phyloP scores from a whole-genome alignment of 2,113 vertebrate species.

The Sinocyclocheilus maitianheensis region DNA sequence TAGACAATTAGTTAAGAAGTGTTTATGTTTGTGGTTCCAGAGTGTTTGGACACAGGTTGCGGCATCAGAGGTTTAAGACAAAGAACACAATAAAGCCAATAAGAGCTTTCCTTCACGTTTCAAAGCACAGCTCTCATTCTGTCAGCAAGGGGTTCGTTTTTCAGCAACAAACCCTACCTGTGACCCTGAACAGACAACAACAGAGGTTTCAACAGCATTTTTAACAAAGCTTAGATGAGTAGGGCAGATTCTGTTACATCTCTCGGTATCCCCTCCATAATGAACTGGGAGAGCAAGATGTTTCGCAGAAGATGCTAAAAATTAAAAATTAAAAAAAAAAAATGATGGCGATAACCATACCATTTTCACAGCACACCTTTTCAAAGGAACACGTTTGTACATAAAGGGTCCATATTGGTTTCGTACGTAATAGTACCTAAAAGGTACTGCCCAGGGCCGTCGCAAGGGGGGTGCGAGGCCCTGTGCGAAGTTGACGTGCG shows the following conservation, averaged over 20 bases:
- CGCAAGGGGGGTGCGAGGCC: too few relatives aligned
- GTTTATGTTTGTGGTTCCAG: constrained; percentile 20
- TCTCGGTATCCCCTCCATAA: not conserved
- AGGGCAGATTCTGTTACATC: constrained; percentile 24
- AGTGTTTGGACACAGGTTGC: constrained; percentile 3
- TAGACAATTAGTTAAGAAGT: not conserved
- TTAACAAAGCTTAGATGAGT: constrained; percentile 9
- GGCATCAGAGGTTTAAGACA: constrained; percentile 16
- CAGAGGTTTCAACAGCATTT: constrained; percentile 18
- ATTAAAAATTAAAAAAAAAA: not conserved
- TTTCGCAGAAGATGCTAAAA: not conserved
- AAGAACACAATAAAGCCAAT: constrained; percentile 24
- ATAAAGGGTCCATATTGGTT: too few relatives aligned
- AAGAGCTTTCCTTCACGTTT: constrained; percentile 5
- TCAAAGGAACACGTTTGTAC: too few relatives aligned
- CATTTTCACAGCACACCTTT: constrained; percentile 11
- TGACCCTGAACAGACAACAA: constrained; percentile 42
- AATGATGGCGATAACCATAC: not conserved
- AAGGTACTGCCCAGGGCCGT: not conserved
- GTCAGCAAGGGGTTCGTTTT: constrained; percentile 26
- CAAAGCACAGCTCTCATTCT: constrained; percentile 27
- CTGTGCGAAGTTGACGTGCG: too few relatives aligned
- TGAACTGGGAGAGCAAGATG: not conserved
- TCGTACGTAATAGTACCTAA: not conserved
- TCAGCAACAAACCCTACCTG: constrained; percentile 36